Percentiles rank a stretch among this genome's conserved stretches.
These are phyloP conservation scores for Ceratoteleas bidentatus DNA, from an alignment of 1,140 invertebrate species.

Conservation along the genomic window DNA sequence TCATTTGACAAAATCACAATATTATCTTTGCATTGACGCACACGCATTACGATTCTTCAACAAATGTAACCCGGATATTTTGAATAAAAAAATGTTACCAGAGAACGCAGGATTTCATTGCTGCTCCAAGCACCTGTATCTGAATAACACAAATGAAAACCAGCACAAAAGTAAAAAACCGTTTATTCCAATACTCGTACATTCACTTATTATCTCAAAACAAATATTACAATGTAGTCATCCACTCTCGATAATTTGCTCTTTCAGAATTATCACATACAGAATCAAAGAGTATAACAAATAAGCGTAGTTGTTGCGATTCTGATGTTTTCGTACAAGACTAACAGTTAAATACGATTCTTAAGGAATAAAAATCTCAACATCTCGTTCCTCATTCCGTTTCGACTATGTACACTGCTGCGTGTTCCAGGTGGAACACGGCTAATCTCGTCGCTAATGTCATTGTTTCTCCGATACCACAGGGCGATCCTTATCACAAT, in stretches of 20 bases:
- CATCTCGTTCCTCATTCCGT: constrained; percentile 6
- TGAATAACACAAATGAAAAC: not conserved
- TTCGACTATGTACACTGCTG: constrained; percentile 33
- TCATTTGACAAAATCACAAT: constrained; percentile 19
- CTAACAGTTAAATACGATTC: constrained; percentile 29
- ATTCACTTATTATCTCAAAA: constrained; percentile 12
- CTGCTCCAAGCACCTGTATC: too few relatives aligned
- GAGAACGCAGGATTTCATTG: not conserved
- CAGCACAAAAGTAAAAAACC: constrained; percentile 18
- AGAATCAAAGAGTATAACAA: constrained; percentile 61
- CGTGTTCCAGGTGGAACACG: constrained; percentile 7
- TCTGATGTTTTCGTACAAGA: constrained; percentile 42
- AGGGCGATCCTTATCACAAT: not conserved
- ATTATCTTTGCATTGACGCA: constrained; percentile 16
- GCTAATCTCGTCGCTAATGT: constrained; percentile 42
- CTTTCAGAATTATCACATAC: constrained; percentile 58
- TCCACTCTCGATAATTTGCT: constrained; percentile 34
- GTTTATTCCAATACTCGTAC: constrained; percentile 27
- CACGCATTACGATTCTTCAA: constrained; percentile 14
- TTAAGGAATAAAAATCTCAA: constrained; percentile 13
- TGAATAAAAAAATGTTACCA: constrained; percentile 39
- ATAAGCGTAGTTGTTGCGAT: constrained; percentile 70
- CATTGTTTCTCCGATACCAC: constrained; percentile 5
- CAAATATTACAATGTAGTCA: constrained; percentile 34
- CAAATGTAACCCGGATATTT: constrained; percentile 48